phyloP scores from a whole-genome alignment of 2,113 vertebrate species.

The Ailuropoda melanoleuca region DNA sequence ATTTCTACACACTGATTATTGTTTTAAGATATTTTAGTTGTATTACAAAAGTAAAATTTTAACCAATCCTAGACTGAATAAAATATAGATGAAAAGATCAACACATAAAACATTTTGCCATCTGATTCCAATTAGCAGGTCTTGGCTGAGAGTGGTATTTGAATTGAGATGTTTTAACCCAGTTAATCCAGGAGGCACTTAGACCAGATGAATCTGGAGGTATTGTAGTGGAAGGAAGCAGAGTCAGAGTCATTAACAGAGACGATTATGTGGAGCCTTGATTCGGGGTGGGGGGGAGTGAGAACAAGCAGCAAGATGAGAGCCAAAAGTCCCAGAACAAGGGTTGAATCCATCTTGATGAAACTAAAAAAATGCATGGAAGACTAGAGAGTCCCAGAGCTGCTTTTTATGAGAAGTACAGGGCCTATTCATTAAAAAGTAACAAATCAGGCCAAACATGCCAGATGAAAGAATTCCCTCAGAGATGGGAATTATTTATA shows the following conservation, averaged over 20 bases:
- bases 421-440: neutral
- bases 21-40: neutral
- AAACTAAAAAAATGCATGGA: neutral
- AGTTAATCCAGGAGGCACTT: neutral
- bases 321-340: neutral
- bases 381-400: neutral
- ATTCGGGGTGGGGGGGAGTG: neutral
- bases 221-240: neutral
- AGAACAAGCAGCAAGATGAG: neutral
- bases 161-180: neutral
- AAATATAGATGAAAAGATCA: neutral
- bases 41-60: neutral
- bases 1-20: neutral
- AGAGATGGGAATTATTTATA: neutral
- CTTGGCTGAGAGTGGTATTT: neutral
- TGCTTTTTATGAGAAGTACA: neutral
- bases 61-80: neutral
- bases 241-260: neutral
- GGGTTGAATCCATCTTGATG: neutral
- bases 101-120: neutral
- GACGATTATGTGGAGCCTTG: neutral
- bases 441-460: neutral
- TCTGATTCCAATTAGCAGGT: neutral
- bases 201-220: neutral
- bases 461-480: neutral